Base-by-base conservation (phyloP, 64 coral and sea anemone genomes). In the Dendrophyllia cribrosa region DNA sequence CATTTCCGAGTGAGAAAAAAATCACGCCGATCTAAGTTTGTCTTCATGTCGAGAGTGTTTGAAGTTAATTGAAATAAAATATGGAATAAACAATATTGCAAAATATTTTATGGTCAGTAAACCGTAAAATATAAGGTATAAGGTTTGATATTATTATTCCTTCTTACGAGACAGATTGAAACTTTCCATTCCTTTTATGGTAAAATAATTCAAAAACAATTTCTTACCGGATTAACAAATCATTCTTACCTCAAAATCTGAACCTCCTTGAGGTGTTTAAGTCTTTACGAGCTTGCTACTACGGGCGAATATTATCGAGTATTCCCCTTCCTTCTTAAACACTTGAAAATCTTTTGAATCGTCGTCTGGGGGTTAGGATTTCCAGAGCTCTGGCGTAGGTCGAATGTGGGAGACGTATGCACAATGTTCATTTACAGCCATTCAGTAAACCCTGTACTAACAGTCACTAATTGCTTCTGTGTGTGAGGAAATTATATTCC, bases 341-440 rank as follows among this genome's bases (percentile, higher is more conserved):
- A 58, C 51, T 77, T 55, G 50, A 23, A 53, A 55, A 5, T 23
- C 4, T 51, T 77, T 56, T 55, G 1, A 77, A 56, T 55, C 11
- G 75, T 7, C 14, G 6, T 25, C 48, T 56, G 61, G 19, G 13
- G 55, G 34, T 34, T 13, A 51, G 44, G 3, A 7, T 19, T 15
- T 75, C 6, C 14, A 14, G 49, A 75, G 67, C 44, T 49, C 72
- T 19, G 34, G 34, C 45, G 13, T 9, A 0, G 72, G 2, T 5
- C 20, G 43, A 75, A 50, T 17, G 0, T 75, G 15, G 46, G 16
- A 43, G 51, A 52, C n/a, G 51, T 56, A 13, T n/a, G 7, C 49
- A 77, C 75, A 77, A 77, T 25, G 51, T 45, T 77, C 75, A 77
- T 48, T 74, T 74, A 19, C 13, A 49, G 15, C 71, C 44, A 47